A percentile compares a stretch with the other conserved stretches of the same genome.
Evolutionary conservation across 2,797 vertebrate genomes (phyloP).

Genomic region (Sternarchorhynchus goeldii): DNA sequence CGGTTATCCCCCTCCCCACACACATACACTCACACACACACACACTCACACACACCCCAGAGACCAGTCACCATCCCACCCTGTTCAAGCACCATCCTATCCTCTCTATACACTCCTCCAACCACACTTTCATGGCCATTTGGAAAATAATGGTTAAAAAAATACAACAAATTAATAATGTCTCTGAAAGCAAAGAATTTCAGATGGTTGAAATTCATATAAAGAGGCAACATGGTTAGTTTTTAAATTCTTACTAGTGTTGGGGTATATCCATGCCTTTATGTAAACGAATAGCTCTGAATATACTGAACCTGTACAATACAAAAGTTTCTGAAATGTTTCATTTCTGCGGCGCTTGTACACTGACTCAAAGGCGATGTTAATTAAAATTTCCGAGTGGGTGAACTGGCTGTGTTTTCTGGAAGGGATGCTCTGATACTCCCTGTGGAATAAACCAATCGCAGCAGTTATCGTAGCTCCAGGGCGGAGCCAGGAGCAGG

Average conservation of each 20-base stretch:
- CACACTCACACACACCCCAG: conserved; percentile 9
- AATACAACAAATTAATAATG: background rate
- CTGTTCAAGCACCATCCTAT: too few relatives aligned
- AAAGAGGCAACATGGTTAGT: background rate
- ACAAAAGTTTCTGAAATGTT: background rate
- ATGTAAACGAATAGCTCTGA: background rate
- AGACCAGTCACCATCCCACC: too few relatives aligned
- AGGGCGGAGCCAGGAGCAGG: background rate
- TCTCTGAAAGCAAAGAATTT: too few relatives aligned
- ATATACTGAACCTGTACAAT: background rate
- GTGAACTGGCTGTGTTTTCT: conserved; percentile 1
- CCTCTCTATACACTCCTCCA: background rate
- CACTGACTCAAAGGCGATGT: background rate
- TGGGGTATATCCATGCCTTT: too few relatives aligned
- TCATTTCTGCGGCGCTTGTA: background rate
- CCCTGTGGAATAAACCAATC: conserved; percentile 22
- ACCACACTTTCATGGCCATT: background rate
- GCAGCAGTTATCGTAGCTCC: conserved; percentile 1
- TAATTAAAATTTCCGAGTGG: conserved; percentile 41
- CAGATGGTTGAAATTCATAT: background rate
- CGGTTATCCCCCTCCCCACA: too few relatives aligned
- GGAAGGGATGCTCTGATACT: conserved; percentile 18
- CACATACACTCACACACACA: background rate
- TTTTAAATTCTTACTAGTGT: too few relatives aligned
- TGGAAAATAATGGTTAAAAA: too few relatives aligned